Conservation (phyloP, 2,888 invertebrate genomes). For the Cephus pygmeus region DNA sequence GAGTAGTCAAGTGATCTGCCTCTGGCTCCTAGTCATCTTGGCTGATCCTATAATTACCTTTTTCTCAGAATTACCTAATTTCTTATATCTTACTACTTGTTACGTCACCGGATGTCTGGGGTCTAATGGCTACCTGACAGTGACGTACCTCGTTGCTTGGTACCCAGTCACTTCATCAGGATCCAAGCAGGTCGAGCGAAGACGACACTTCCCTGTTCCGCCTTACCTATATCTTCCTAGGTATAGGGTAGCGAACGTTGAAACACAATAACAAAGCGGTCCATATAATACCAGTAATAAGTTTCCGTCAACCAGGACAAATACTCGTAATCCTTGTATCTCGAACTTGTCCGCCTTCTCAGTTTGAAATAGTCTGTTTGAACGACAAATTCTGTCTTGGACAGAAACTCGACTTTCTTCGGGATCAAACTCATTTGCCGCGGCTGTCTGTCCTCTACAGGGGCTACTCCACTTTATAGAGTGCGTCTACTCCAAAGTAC, state of each 20-base stretch:
- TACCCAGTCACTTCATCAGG: not conserved
- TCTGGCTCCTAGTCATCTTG: too few relatives aligned
- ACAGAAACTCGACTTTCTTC: not conserved
- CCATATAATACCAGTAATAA: not conserved
- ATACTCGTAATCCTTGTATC: not conserved
- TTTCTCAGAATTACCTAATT: not conserved
- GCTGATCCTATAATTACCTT: not conserved
- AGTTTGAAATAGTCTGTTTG: not conserved
- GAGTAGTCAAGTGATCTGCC: too few relatives aligned
- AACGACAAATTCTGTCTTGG: not conserved
- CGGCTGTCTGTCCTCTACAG: not conserved
- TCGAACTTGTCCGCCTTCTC: not conserved
- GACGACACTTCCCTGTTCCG: not conserved
- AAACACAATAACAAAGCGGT: not conserved
- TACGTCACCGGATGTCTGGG: not conserved
- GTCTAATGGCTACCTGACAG: not conserved
- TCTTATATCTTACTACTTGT: not conserved
- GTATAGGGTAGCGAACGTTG: not conserved
- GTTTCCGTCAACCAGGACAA: not conserved
- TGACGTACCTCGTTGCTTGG: too few relatives aligned
- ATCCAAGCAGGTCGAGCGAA: not conserved
- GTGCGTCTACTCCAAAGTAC: not conserved
- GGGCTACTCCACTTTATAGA: not conserved
- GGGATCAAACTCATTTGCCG: not conserved
- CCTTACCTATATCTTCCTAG: not conserved